phyloP scores from a whole-genome alignment of 2,797 vertebrate genomes.

The Perodicticus potto region DNA sequence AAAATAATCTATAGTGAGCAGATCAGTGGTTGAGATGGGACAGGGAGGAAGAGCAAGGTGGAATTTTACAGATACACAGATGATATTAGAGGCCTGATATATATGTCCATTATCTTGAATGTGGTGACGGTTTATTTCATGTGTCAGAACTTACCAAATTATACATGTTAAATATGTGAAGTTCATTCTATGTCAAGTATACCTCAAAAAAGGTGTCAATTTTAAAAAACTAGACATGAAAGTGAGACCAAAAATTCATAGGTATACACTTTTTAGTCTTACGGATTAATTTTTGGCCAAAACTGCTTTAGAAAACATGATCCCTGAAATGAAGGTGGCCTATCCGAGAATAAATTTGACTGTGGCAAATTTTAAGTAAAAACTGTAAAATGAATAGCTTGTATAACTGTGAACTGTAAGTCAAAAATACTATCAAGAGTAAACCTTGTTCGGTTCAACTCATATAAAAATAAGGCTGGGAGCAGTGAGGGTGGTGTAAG shows the following conservation, averaged over 20 bases:
- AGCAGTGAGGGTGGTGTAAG: not conserved
- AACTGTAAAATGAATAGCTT: not conserved
- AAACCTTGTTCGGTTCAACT: not conserved
- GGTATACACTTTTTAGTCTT: not conserved
- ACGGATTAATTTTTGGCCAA: not conserved
- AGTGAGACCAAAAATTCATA: not conserved
- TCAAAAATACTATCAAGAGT: not conserved
- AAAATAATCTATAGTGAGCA: not conserved
- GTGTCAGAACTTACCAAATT: not conserved
- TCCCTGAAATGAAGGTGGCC: not conserved
- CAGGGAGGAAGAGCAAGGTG: not conserved
- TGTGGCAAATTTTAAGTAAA: slow-evolving; percentile 4
- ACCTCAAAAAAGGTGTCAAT: not conserved
- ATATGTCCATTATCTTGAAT: not conserved
- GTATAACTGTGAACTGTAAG: not conserved
- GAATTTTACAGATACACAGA: not conserved
- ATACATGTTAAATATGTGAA: not conserved
- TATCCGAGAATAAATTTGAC: not conserved
- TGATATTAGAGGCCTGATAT: not conserved
- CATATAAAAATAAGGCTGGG: not conserved
- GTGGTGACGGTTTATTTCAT: not conserved
- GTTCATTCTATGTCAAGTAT: not conserved
- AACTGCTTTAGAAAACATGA: not conserved
- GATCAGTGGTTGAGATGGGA: not conserved
- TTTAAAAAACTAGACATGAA: not conserved